Evolutionary conservation across 2,888 invertebrate species (phyloP).

Genomic region (Odontocolon sp.): DNA sequence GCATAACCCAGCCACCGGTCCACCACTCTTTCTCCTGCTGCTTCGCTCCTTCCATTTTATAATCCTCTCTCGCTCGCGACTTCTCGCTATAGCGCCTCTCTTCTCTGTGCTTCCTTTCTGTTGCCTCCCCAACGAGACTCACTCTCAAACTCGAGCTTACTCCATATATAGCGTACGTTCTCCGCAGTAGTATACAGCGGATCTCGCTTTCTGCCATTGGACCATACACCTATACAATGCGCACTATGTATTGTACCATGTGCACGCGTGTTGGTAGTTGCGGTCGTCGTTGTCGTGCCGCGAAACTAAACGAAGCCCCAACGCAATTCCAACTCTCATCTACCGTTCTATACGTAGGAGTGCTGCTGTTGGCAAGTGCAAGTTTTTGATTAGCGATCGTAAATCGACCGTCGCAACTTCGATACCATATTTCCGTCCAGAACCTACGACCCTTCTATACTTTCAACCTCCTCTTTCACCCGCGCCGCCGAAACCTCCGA

Average conservation of each 20-base stretch:
- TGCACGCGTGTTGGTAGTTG: constrained; percentile 9
- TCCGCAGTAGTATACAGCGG: neutral
- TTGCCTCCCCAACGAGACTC: constrained; percentile 51
- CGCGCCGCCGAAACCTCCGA: constrained; percentile 35
- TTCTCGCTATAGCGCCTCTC: constrained; percentile 40
- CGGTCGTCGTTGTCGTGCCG: constrained; percentile 35
- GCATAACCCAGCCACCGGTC: constrained; percentile 57
- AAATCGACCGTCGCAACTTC: constrained; percentile 68
- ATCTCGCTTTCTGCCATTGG: constrained; percentile 20
- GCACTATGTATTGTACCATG: neutral
- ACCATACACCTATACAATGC: neutral
- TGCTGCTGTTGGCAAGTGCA: constrained; percentile 61
- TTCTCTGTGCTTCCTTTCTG: constrained; percentile 30
- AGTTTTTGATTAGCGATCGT: constrained; percentile 72
- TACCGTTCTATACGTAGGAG: neutral
- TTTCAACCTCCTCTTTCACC: neutral
- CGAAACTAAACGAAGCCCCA: constrained; percentile 44
- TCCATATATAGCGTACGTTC: neutral
- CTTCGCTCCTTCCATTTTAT: constrained; percentile 40
- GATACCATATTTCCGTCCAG: constrained; percentile 59
- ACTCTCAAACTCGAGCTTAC: constrained; percentile 58
- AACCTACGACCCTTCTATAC: neutral
- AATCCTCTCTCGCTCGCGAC: constrained; percentile 44
- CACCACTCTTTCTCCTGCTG: constrained; percentile 65
- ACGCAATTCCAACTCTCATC: constrained; percentile 39